Conservation (phyloP, 2,797 vertebrate species). For the Megalops cyprinoides region DNA sequence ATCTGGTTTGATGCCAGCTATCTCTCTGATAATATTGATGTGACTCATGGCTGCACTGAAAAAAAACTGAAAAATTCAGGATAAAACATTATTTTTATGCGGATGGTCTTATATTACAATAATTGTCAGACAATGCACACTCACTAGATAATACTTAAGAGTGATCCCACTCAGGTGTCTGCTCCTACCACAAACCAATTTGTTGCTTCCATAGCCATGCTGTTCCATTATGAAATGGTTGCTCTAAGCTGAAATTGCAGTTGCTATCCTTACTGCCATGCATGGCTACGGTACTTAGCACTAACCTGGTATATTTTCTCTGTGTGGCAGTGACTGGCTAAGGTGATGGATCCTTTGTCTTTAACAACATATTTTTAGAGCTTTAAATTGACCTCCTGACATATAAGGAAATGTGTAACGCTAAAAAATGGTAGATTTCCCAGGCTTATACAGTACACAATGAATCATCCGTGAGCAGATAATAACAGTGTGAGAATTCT, state of each 20-base stretch:
- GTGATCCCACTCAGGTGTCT: neutral
- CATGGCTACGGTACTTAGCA: neutral
- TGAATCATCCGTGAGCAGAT: neutral
- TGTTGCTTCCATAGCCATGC: neutral
- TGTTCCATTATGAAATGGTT: neutral
- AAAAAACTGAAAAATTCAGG: neutral
- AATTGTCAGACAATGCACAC: neutral
- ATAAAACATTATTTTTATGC: neutral
- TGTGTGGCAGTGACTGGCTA: neutral
- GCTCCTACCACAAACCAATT: neutral
- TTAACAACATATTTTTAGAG: neutral
- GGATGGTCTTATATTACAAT: conserved; percentile 3
- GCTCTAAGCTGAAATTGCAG: neutral
- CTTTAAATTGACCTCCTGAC: neutral
- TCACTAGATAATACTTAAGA: neutral
- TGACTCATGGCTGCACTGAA: neutral
- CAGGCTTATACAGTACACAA: neutral
- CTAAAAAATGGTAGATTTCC: neutral
- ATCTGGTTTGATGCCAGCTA: conserved; percentile 5
- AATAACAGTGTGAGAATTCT: neutral
- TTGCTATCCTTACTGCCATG: neutral
- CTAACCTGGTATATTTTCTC: neutral
- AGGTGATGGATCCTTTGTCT: neutral
- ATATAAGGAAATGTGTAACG: neutral
- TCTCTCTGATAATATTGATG: neutral